Base-by-base conservation (phyloP, 2,113 vertebrate species). In the Odocoileus hemionus region DNA sequence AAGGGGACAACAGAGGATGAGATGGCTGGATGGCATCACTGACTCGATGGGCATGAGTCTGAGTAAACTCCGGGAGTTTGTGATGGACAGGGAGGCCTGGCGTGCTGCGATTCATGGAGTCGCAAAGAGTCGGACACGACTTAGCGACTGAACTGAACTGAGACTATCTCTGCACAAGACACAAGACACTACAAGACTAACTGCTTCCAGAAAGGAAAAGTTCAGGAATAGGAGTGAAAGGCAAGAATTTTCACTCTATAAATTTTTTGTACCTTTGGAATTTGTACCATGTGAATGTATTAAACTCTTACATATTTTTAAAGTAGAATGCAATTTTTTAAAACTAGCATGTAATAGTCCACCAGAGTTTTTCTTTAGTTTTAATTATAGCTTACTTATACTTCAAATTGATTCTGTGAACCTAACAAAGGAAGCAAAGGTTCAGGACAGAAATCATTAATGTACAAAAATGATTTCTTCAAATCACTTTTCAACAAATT, bases 271-370 rank as follows among this genome's bases (percentile, higher is more conserved):
- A 90, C 14, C 45, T 84, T 94, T 83, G 57, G 47, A 92, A 82
- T 95, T 89, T 50, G 15, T 92, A 54, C 11, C 33, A 82, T 89
- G 6, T 92, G 30, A 83, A 67, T 50, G 26, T 43, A 96, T 39
- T 89, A 86, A 95, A 60, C n/a, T 88, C 74, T 83, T 95, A 86
- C 17, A 36, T 60, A 89, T 82, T 76, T 79, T 76, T 30, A 4
- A 93, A 58, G 36, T 78, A 33, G 6, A 17, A 78, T 33, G 23
- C 67, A 74, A 25, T 74, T 13, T 74, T 74, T 74, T 47, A 6
- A 84, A 97, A 78, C 25, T 83, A 30, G 3, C n/a, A 84, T 30
- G 21, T 93, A 97, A 94, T 67, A 91, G n/a, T 96, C 30, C 92
- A 82, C 64, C 26, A 95, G 19, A 33, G 5, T 47, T 86, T 90